phyloP scores from a whole-genome alignment of 2,797 vertebrate species.

The Halcyon smyrnensis region DNA sequence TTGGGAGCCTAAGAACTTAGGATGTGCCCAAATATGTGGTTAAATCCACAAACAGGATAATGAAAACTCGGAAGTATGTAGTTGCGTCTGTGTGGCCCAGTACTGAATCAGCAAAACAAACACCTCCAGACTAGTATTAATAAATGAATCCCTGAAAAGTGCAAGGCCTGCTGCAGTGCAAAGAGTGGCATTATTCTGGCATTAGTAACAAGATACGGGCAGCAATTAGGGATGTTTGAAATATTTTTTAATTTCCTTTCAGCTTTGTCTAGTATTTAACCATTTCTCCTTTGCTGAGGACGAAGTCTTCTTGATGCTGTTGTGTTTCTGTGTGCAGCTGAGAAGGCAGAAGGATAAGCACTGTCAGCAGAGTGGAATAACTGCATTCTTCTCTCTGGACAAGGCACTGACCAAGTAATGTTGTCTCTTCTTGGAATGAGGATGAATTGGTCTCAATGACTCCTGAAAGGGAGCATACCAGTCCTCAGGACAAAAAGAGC shows the following conservation, averaged over 20 bases:
- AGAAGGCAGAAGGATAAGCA: not conserved
- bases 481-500: not conserved
- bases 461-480: not conserved
- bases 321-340: not conserved
- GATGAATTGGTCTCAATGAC: not conserved
- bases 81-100: slow-evolving; percentile 64
- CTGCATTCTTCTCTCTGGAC: not conserved
- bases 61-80: slow-evolving; percentile 75
- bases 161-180: not conserved
- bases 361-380: not conserved
- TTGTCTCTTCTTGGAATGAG: not conserved
- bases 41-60: slow-evolving; percentile 72
- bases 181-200: slow-evolving; percentile 41
- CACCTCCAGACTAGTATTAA: slow-evolving; percentile 59
- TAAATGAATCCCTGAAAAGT: slow-evolving; percentile 65
- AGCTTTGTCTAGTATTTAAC: slow-evolving; percentile 19
- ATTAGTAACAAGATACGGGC: slow-evolving; percentile 7
- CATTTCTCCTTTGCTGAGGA: not conserved
- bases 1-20: slow-evolving; percentile 37
- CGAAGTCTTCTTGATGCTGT: not conserved
- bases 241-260: not conserved
- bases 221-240: not conserved
- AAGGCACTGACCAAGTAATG: not conserved
- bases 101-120: slow-evolving; percentile 70
- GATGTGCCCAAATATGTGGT: slow-evolving; percentile 61